These are phyloP conservation scores for Agapostemon virescens DNA, from an alignment of 2,888 invertebrate species.

Conservation along the genomic window DNA sequence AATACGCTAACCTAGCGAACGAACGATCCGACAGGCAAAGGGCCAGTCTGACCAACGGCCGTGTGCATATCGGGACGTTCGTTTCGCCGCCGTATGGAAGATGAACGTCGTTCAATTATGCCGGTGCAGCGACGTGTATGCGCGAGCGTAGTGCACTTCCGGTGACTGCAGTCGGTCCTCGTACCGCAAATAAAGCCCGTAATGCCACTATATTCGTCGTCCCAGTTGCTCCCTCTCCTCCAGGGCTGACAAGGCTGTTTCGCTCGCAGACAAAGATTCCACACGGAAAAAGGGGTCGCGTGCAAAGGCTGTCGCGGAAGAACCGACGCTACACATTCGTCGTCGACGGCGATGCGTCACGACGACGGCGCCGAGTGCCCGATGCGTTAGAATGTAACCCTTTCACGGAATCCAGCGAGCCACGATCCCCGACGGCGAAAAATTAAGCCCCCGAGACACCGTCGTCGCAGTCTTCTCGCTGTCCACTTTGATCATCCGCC, in stretches of 20 bases:
- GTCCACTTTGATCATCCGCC: slow-evolving; percentile 46
- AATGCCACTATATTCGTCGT: slow-evolving; percentile 30
- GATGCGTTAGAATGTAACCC: slow-evolving; percentile 38
- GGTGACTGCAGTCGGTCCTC: slow-evolving; percentile 17
- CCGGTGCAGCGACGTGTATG: slow-evolving; percentile 20
- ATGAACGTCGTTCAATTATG: slow-evolving; percentile 66
- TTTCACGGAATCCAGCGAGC: slow-evolving; percentile 24
- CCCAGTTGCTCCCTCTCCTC: slow-evolving; percentile 17
- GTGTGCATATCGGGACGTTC: slow-evolving; percentile 35
- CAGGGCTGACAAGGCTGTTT: slow-evolving; percentile 33
- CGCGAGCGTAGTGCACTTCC: background rate
- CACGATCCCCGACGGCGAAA: slow-evolving; percentile 45
- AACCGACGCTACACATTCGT: background rate
- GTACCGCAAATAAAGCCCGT: slow-evolving; percentile 45
- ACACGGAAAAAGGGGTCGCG: slow-evolving; percentile 46
- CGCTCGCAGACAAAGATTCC: slow-evolving; percentile 40
- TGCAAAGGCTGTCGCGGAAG: slow-evolving; percentile 43
- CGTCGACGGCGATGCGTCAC: background rate
- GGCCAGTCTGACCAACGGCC: slow-evolving; percentile 34
- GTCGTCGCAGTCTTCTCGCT: slow-evolving; percentile 30
- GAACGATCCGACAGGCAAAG: slow-evolving; percentile 1
- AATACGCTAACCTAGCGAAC: background rate
- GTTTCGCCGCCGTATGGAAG: slow-evolving; percentile 56
- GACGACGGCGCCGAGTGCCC: background rate
- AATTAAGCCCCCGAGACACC: slow-evolving; percentile 44